These are phyloP conservation scores for Chelidonichthys spinosus DNA, from an alignment of 2,797 vertebrate species.

Conservation along the genomic window DNA sequence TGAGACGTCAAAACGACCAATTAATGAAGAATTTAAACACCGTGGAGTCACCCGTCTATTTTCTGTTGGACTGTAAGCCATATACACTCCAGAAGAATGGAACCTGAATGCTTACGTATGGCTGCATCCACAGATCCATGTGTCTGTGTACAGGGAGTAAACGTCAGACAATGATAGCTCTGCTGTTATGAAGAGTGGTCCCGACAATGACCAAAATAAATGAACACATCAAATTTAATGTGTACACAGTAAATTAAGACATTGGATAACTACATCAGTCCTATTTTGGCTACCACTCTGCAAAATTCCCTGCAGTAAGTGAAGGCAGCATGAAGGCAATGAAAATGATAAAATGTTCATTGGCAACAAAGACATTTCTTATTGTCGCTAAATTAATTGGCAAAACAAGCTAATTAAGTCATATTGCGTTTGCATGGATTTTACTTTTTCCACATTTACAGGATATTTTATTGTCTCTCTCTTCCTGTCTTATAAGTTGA, in stretches of 20 bases:
- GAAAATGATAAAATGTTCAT: neutral
- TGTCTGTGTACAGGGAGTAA: neutral
- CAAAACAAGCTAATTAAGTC: neutral
- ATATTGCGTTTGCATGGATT: neutral
- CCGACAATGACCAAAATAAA: neutral
- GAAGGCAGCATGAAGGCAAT: slow-evolving; percentile 34
- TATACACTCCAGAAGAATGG: no score
- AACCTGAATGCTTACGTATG: neutral
- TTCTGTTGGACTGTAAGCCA: neutral
- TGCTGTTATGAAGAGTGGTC: neutral
- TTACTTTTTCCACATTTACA: neutral
- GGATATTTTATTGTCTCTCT: slow-evolving; percentile 7
- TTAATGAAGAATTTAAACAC: neutral
- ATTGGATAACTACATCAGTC: no score
- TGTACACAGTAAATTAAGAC: neutral
- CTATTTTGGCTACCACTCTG: neutral
- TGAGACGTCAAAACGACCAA: neutral
- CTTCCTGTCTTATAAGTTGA: neutral
- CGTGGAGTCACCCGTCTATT: rapidly evolving
- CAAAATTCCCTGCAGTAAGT: neutral
- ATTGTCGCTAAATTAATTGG: neutral
- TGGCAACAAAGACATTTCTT: slow-evolving; percentile 25
- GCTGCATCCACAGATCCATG: neutral
- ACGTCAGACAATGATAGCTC: neutral
- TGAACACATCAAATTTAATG: neutral